Evolutionary conservation across 2,797 vertebrate species (phyloP).

Genomic region (Arnoldichthys spilopterus): DNA sequence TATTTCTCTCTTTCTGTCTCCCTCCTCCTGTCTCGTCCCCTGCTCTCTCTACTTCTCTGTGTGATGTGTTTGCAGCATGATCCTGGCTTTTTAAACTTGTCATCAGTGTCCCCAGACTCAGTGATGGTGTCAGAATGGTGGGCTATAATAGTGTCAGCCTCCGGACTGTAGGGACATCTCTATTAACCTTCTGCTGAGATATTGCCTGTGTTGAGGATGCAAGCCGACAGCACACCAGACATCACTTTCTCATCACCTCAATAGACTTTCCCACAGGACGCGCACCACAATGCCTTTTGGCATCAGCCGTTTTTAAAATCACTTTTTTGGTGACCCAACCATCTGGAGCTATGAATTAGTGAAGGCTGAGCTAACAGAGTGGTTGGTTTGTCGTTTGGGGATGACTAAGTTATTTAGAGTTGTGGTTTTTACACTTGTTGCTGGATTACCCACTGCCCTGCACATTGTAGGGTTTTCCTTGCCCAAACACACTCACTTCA

Average conservation of each 20-base stretch:
- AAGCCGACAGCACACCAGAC: slow-evolving; percentile 38
- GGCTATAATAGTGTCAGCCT: slow-evolving; percentile 58
- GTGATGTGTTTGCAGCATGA: slow-evolving; percentile 13
- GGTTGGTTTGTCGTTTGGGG: background rate
- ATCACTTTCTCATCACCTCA: slow-evolving; percentile 26
- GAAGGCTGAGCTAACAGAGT: background rate
- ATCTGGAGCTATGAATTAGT: background rate
- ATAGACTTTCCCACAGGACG: slow-evolving; percentile 16
- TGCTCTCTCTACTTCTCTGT: slow-evolving; percentile 1
- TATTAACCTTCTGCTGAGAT: slow-evolving; percentile 74
- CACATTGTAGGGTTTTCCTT: too few species aligned
- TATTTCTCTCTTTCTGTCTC: slow-evolving; percentile 10
- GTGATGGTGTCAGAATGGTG: slow-evolving; percentile 64
- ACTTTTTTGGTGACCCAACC: background rate
- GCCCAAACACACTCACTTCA: background rate
- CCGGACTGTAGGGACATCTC: slow-evolving; percentile 68
- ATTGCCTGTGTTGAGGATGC: slow-evolving; percentile 23
- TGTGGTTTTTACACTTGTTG: background rate
- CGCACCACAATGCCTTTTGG: slow-evolving; percentile 12
- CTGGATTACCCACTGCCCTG: background rate
- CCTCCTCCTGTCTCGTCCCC: background rate
- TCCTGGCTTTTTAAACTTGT: slow-evolving; percentile 26
- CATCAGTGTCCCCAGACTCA: slow-evolving; percentile 42
- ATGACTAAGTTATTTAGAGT: background rate
- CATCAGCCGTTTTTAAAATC: background rate